Base-by-base conservation (phyloP, 1,140 invertebrate species). In the Pentalonia nigronervosa region DNA sequence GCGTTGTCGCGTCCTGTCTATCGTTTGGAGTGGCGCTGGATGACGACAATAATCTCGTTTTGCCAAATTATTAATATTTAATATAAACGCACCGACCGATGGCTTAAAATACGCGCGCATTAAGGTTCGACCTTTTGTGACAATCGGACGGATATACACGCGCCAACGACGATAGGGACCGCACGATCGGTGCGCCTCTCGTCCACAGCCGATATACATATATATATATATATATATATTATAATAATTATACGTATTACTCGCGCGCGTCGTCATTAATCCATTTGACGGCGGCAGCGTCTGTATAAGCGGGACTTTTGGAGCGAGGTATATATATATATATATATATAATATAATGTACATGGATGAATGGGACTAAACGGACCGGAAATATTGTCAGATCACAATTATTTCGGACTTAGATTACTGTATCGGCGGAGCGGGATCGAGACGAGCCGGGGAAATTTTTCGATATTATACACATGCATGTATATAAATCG, bases 81-180 rank as follows among this genome's bases (percentile, higher is more conserved):
- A 84, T 86, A 86, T 45, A 67, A 47, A 7, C 89, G 36, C 53
- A 47, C 84, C 60, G 14, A 48, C 90, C 90, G 90, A n/a, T 34
- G 60, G 90, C 45, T 91, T 91, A 91, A 91, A 91, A 91, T 34
- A 60, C 47, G 14, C 47, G 30, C 21, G 87, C 60, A 45, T 91
- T 91, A 81, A 76, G 45, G 41, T n/a, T 30, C 53, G 90, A 91
- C 90, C 60, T 91, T 81, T 91, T 91, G 90, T 91, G 90, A 91
- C 90, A 91, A 91, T 91, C 90, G 67, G 87, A 88, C 47, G 30
- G n/a, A 48, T 76, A n/a, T 76, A 76, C 60, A 76, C 60, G 60
- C 30, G 60, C 60, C 60, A 9, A 76, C 60, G 60, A 76, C 60
- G 60, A 76, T 41, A 4, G 60, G 60, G 14, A 76, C 14, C n/a